Base-by-base conservation (phyloP, 2,113 vertebrate genomes). In the Hyla sarda region DNA sequence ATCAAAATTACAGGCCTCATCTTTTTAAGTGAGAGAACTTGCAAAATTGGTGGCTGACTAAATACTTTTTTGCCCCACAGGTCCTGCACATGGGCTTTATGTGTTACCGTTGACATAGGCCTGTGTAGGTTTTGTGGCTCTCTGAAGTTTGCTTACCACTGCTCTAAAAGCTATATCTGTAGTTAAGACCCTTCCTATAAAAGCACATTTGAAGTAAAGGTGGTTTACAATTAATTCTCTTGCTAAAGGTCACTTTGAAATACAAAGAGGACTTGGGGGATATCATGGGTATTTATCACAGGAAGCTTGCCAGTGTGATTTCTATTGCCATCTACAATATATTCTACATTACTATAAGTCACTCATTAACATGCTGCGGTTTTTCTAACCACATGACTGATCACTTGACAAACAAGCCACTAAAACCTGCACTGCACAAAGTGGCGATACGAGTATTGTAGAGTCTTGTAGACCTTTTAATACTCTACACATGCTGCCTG, bases 371-470 rank as follows among this genome's bases (percentile, higher is more conserved):
- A 37, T 28, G 37, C 37, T 28, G 54, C 23, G 17, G 32, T 0
- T 58, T 60, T 37, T 45, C 37, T 47, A 47, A 28, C 14, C 32
- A 45, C 60, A 25, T 80, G 52, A 60, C 77, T 80, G 54, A 62
- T 37, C 54, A 62, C 28, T 19, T 34, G 75, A 74, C 41, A 74
- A 74, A 74, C 72, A 74, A 74, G 23, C 21, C 67, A 74, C 10
- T 47, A 74, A 74, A 74, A 28, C 23, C 65, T 19, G 32, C 32
- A 34, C 41, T 48, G 37, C 23, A 21, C 12, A 34, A 71, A 37
- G 34, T 13, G 0, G 41, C 5, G 32, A 71, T 25, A n/a, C 10
- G 21, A 74, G 41, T 28, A 67, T 30, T 30, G 25, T 56, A 3
- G 54, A 21, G 54, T 17, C 54, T 56, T 17, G 54, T n/a, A 58